Conservation (phyloP, 1,140 invertebrate species). For the Ptiloglossa arizonensis region DNA sequence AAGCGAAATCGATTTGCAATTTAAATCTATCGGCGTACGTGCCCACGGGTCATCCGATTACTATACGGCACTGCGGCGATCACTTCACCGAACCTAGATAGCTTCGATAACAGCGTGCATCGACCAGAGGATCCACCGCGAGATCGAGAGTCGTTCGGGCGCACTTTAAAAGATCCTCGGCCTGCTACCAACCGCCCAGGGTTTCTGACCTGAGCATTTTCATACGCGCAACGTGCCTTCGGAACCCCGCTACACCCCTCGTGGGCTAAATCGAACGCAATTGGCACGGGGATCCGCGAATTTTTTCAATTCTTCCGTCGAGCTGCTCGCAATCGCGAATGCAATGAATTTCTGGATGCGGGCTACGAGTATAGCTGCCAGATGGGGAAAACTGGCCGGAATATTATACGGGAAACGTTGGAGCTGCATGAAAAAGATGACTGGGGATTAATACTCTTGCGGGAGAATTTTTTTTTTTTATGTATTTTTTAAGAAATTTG, state of each 20-base stretch:
- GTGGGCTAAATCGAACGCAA: background rate
- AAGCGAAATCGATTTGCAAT: slow-evolving; percentile 81
- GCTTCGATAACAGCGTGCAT: slow-evolving; percentile 72
- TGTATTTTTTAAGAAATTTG: too few relatives aligned
- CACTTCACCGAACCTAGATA: slow-evolving; percentile 73
- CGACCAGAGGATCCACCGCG: slow-evolving; percentile 54
- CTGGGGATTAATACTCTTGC: too few relatives aligned
- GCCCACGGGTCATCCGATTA: slow-evolving; percentile 76
- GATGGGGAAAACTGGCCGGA: too few relatives aligned
- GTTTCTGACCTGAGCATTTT: slow-evolving; percentile 42
- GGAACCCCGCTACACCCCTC: background rate
- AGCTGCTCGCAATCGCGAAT: background rate
- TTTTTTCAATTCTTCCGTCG: background rate
- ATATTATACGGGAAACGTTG: too few relatives aligned
- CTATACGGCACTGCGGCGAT: slow-evolving; percentile 71
- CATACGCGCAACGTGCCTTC: slow-evolving; percentile 2
- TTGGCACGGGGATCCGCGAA: background rate
- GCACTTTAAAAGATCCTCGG: slow-evolving; percentile 39
- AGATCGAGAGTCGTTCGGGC: slow-evolving; percentile 63
- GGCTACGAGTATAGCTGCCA: too few relatives aligned
- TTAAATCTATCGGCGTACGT: slow-evolving; percentile 79
- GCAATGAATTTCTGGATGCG: background rate
- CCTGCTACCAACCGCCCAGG: slow-evolving; percentile 17
- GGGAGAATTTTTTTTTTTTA: too few relatives aligned
- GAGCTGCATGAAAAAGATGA: too few relatives aligned